Conservation (phyloP, 2,888 invertebrate species). For the Leucophenga montana region DNA sequence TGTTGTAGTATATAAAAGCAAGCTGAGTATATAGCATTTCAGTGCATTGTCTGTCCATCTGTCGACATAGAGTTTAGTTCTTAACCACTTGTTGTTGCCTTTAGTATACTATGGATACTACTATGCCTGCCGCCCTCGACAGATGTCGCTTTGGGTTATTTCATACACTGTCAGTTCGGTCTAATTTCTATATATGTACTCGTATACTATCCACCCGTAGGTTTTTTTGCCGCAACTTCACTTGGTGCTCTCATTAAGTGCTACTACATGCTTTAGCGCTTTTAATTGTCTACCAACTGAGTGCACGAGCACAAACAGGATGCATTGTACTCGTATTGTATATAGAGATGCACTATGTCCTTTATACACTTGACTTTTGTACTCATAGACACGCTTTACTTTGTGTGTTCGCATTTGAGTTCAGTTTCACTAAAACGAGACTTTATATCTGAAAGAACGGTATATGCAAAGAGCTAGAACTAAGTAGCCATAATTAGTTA, state of each 20-base stretch:
- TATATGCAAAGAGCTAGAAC: constrained; percentile 7
- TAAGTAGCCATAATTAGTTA: constrained; percentile 12
- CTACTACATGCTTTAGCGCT: constrained; percentile 6
- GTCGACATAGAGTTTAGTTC: not conserved
- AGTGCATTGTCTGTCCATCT: not conserved
- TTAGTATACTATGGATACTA: not conserved
- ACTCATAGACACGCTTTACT: not conserved
- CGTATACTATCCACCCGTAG: not conserved
- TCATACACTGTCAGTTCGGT: not conserved
- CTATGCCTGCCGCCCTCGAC: not conserved
- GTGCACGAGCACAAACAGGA: no score
- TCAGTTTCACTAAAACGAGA: not conserved
- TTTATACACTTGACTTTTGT: constrained; percentile 6
- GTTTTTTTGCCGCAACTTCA: not conserved
- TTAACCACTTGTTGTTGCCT: constrained; percentile 6
- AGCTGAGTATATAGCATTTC: not conserved
- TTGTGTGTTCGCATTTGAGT: not conserved
- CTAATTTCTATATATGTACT: no score
- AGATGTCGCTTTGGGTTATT: not conserved
- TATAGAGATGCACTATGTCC: no score
- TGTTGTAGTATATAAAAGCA: not conserved
- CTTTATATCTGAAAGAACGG: not conserved
- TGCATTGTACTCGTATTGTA: no score
- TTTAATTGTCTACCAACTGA: not conserved
- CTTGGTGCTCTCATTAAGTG: constrained; percentile 1